Evolutionary conservation across 1,140 invertebrate genomes (phyloP).

Genomic region (Phthorimaea operculella): DNA sequence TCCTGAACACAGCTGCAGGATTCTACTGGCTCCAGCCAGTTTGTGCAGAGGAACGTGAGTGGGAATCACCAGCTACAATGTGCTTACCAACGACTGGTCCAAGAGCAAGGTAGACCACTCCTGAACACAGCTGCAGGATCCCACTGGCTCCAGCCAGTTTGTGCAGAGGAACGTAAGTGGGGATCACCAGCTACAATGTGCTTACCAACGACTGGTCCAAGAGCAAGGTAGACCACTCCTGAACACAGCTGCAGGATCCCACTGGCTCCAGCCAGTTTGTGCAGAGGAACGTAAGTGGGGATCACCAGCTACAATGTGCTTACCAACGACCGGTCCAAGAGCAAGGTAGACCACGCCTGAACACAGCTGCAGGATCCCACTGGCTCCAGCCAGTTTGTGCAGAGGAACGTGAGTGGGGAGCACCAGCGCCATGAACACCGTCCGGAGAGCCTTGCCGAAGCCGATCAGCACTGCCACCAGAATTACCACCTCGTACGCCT

Average conservation of each 20-base stretch:
- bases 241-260: conserved; percentile 72
- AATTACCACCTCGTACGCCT: conserved; percentile 55
- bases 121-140: conserved; percentile 71
- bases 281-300: conserved; percentile 72
- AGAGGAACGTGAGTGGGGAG: conserved; percentile 74
- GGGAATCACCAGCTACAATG: conserved; percentile 69
- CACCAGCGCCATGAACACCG: conserved; percentile 75
- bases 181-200: conserved; percentile 66
- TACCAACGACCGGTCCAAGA: conserved; percentile 71
- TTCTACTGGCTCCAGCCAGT: conserved; percentile 71
- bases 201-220: conserved; percentile 72
- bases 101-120: conserved; percentile 67
- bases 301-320: conserved; percentile 70
- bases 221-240: conserved; percentile 68
- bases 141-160: conserved; percentile 72
- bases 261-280: conserved; percentile 71
- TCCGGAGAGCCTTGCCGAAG: conserved; percentile 72
- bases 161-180: conserved; percentile 72
- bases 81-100: conserved; percentile 71
- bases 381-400: conserved; percentile 71
- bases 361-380: conserved; percentile 71
- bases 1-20: conserved; percentile 71
- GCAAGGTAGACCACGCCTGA: conserved; percentile 70
- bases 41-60: conserved; percentile 72
- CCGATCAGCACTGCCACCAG: conserved; percentile 71